Evolutionary conservation across 2,113 vertebrate species (phyloP).

Genomic region (Eudyptes chrysolophus): DNA sequence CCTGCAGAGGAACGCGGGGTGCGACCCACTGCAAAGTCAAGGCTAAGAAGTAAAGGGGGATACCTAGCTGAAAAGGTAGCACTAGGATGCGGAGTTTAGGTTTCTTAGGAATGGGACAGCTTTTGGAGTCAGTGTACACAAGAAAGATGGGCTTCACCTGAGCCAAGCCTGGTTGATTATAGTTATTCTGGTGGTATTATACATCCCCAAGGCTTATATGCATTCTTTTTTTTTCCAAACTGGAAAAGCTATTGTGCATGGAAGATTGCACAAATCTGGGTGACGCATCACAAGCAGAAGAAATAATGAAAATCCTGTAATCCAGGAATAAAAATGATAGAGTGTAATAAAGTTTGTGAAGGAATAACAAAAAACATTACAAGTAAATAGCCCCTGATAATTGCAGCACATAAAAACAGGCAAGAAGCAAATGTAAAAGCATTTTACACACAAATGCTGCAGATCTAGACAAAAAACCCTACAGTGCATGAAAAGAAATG

Average conservation of each 20-base stretch:
- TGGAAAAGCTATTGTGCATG: background rate
- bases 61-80: background rate
- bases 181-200: background rate
- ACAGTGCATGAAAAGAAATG: background rate
- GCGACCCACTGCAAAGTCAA: background rate
- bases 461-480: background rate
- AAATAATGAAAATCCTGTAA: background rate
- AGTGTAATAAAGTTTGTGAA: background rate
- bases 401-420: background rate
- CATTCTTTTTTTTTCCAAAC: rapidly evolving
- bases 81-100: background rate
- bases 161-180: background rate
- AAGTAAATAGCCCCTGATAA: background rate
- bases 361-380: background rate
- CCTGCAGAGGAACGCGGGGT: rapidly evolving
- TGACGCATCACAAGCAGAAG: background rate
- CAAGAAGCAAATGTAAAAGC: background rate
- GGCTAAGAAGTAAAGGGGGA: background rate
- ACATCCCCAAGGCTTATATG: background rate
- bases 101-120: background rate
- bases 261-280: background rate
- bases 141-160: background rate
- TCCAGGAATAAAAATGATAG: background rate
- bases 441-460: background rate
- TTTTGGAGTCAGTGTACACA: background rate